Percentiles rank a stretch among this genome's conserved stretches.
Conservation (phyloP, 2,888 invertebrate species). For the Ditylenchus weischeri region DNA sequence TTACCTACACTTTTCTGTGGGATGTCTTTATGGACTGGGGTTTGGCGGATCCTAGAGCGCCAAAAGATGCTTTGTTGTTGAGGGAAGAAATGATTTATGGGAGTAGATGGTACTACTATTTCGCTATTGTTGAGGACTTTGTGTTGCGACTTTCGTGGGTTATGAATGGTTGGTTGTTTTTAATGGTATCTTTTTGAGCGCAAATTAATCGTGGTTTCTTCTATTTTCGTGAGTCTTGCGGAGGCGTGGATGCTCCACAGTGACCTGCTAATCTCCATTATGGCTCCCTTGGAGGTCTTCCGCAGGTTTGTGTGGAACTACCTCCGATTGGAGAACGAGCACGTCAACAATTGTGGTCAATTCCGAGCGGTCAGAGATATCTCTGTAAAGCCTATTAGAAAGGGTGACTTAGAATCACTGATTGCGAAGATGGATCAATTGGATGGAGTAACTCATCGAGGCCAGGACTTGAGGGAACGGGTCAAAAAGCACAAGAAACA, state of each 20-base stretch:
- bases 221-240: slow-evolving; percentile 67
- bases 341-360: slow-evolving; percentile 93
- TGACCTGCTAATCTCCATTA: slow-evolving; percentile 54
- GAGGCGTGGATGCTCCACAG: slow-evolving; percentile 67
- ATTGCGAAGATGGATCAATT: slow-evolving; percentile 56
- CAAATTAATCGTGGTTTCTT: slow-evolving; percentile 61
- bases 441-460: slow-evolving; percentile 56
- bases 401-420: slow-evolving; percentile 60
- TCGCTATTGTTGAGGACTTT: slow-evolving; percentile 91
- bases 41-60: slow-evolving; percentile 74
- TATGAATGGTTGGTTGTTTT: slow-evolving; percentile 72
- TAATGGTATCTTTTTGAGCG: neutral
- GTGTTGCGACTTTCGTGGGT: slow-evolving; percentile 90
- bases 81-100: slow-evolving; percentile 59
- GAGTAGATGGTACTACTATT: slow-evolving; percentile 76
- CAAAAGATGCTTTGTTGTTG: slow-evolving; percentile 73
- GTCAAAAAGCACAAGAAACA: slow-evolving; percentile 58
- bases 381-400: slow-evolving; percentile 86
- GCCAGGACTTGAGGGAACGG: slow-evolving; percentile 53
- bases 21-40: slow-evolving; percentile 88
- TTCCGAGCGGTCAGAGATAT: slow-evolving; percentile 97
- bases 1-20: slow-evolving; percentile 93
- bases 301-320: slow-evolving; percentile 95
- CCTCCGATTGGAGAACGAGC: slow-evolving; percentile 97
- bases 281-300: slow-evolving; percentile 56